phyloP scores from a whole-genome alignment of 2,888 invertebrate species.

The Branchellion lobata region DNA sequence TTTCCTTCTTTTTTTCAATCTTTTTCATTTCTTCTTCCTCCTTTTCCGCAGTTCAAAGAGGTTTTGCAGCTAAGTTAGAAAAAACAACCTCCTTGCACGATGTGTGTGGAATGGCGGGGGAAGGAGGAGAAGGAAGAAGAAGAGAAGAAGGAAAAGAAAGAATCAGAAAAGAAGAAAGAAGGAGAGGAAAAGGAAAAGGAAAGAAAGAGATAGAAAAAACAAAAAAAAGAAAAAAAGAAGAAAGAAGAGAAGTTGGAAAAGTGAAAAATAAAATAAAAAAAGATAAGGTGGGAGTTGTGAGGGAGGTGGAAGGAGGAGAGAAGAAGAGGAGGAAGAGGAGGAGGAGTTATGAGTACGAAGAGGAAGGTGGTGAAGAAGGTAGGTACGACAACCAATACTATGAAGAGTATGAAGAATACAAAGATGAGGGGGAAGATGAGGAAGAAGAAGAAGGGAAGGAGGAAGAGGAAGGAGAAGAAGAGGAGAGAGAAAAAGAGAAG shows the following conservation, averaged over 20 bases:
- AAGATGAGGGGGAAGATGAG: not conserved
- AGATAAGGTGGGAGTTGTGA: not conserved
- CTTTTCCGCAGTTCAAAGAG: not conserved
- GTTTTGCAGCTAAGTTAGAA: not conserved
- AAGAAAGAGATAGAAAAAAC: too few relatives aligned
- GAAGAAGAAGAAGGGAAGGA: not conserved
- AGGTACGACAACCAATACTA: not conserved
- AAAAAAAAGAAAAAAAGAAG: too few relatives aligned
- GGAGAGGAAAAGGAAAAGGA: not conserved
- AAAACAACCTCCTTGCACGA: not conserved
- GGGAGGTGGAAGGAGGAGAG: too few relatives aligned
- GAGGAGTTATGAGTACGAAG: too few relatives aligned
- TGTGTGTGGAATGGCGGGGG: too few relatives aligned
- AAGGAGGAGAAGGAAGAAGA: too few relatives aligned
- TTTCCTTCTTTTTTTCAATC: not conserved
- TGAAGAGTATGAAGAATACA: not conserved
- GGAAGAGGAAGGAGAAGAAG: not conserved
- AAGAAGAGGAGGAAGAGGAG: too few relatives aligned
- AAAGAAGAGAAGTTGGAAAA: too few relatives aligned
- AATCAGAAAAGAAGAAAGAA: not conserved
- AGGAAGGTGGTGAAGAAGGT: too few relatives aligned
- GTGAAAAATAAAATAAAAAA: not conserved
- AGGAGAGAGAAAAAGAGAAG: not conserved
- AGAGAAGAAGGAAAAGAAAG: too few relatives aligned
- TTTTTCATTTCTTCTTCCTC: not conserved